Evolutionary conservation across 2,888 invertebrate species (phyloP), one percentile per base, ranked within the genome.

Genomic region (Agrochola lota): DNA sequence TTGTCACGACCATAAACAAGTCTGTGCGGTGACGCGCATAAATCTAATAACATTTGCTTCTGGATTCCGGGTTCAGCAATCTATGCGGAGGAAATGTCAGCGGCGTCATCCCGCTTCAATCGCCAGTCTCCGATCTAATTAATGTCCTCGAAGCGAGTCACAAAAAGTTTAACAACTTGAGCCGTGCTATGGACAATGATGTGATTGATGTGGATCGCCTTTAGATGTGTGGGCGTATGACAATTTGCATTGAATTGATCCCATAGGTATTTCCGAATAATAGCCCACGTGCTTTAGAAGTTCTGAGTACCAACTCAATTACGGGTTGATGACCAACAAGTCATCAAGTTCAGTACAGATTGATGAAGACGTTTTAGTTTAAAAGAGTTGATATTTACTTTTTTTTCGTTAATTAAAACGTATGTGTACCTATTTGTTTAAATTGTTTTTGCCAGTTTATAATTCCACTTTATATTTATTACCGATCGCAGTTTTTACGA

Each of bases 161-260:
- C 95, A 95, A 95, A 96, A 96, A 96, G 91, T 88, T 80, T 89
- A 90, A 92, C 92, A 90, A 88, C 90, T 90, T 74, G 85, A 90
- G 86, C 87, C 72, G 86, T 74, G 85, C 79, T 80, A 85, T 85
- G 91, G 89, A 95, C 94, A 95, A 94, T 94, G 92, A 90, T 89
- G 78, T 96, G 96, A 96, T 96, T 93, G 95, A 95, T 96, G 93
- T 93, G 92, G 92, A 90, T 93, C 91, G 92, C 86, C 86, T 87
- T 88, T 84, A 82, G 86, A 85, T 81, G 90, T 91, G 95, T 95
- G 93, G 95, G 95, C 92, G 95, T 90, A 80, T 78, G 78, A 88
- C 90, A 89, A 96, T 96, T 96, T 95, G 95, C 96, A 96, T 96
- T 96, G 95, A 96, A 96, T 96, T 89, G 95, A 90, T 92, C 90